A percentile compares a stretch with the other conserved stretches of the same genome.
phyloP scores from a whole-genome alignment of 2,113 vertebrate species.

The Acanthisitta chloris region DNA sequence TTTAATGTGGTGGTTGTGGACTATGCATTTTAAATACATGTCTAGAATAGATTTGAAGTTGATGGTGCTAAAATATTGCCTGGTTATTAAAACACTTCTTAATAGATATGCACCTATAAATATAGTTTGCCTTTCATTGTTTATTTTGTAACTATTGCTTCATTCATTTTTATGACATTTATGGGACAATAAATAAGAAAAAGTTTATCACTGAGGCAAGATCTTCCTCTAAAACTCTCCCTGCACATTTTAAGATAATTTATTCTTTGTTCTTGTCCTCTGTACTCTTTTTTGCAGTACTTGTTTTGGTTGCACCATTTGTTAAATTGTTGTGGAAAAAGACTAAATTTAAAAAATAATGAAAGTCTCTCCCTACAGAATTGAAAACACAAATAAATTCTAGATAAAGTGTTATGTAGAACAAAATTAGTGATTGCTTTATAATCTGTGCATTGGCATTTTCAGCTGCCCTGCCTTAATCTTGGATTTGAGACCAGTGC shows the following conservation, averaged over 20 bases:
- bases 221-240: neutral
- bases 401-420: neutral
- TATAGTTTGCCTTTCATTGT: constrained; percentile 5
- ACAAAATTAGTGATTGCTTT: neutral
- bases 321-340: neutral
- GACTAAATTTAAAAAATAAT: neutral
- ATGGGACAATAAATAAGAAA: neutral
- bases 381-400: neutral
- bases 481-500: neutral
- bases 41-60: neutral
- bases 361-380: neutral
- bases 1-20: neutral
- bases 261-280: neutral
- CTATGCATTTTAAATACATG: neutral
- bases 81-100: constrained; percentile 11
- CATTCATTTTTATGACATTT: constrained; percentile 19
- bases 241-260: neutral
- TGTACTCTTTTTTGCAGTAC: neutral
- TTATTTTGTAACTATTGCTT: neutral
- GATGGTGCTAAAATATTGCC: neutral
- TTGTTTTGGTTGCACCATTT: neutral
- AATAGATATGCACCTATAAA: neutral
- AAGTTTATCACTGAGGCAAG: neutral
- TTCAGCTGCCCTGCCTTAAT: neutral
- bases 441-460: neutral